Percentiles rank a stretch among this genome's conserved stretches.
These are phyloP conservation scores for Pandemis corylana DNA, from an alignment of 2,888 invertebrate species.

Conservation along the genomic window DNA sequence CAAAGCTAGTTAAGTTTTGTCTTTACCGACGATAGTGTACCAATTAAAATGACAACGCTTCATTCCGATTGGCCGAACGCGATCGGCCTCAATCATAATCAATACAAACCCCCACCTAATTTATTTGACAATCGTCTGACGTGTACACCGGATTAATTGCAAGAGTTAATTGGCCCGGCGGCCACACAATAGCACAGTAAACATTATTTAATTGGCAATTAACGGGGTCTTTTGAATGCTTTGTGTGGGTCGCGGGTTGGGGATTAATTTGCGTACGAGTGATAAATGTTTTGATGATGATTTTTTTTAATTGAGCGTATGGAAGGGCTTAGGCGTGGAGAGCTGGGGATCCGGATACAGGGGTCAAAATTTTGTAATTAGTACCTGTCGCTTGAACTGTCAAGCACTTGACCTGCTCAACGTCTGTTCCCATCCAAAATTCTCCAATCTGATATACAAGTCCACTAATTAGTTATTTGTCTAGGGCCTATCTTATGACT, in stretches of 20 bases:
- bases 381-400: background rate
- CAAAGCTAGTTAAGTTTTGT: background rate
- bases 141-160: conserved; percentile 42
- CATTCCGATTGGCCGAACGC: background rate
- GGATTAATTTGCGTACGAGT: conserved; percentile 9
- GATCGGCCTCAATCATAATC: conserved; percentile 11
- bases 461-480: too few species aligned
- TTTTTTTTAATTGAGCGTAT: conserved; percentile 7
- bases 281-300: conserved; percentile 15
- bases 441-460: too few species aligned
- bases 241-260: conserved; percentile 39
- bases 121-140: conserved; percentile 31
- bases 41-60: conserved; percentile 1
- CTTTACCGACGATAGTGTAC: background rate
- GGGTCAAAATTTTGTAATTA: background rate
- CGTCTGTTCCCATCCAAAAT: background rate
- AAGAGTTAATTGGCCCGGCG: conserved; percentile 51
- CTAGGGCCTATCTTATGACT: too few species aligned
- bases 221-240: conserved; percentile 51
- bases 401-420: background rate
- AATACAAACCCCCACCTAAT: conserved; percentile 16
- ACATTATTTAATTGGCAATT: conserved; percentile 58
- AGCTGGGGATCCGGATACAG: background rate
- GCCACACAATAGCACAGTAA: conserved; percentile 52
- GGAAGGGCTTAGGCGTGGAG: background rate